Evolutionary conservation across 2,888 invertebrate species (phyloP), one percentile per base, ranked within the genome.

Genomic region (Tenthredo mesomela): DNA sequence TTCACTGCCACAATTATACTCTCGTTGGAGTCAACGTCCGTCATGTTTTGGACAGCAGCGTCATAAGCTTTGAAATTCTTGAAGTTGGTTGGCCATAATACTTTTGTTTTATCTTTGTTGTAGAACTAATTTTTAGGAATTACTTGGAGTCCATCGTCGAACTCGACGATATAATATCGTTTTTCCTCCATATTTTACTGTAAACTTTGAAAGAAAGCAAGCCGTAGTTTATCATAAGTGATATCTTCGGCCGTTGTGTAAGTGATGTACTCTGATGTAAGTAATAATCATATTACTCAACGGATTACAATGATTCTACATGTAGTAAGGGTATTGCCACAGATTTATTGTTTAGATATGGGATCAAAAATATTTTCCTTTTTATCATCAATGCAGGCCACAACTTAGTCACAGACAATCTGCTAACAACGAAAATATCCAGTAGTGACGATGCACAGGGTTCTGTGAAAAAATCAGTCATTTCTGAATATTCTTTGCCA

Each of bases 401-500:
- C 5, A 70, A 33, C 40, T 70, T 70, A 18, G 37, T 70, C 3
- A 0, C 40, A 18, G 71, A 71, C 21, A 37, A 6, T 40, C n/a
- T n/a, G 9, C 40, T 21, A 9, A 71, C n/a, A n/a, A 40, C 40
- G n/a, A 40, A 40, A 40, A 71, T 71, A n/a, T 40, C 40, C 9
- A 71, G 12, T 40, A 71, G 40, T 40, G 71, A 71, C 7, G 71
- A 71, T 40, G 21, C 37, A 18, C 71, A 40, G n/a, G 71, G 71
- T 40, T 37, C 10, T 40, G 1, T 40, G 40, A 40, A 71, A 21
- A 40, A n/a, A 2, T 71, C 71, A 10, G 6, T 40, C n/a, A 21
- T 71, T 40, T n/a, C 71, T 12, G 21, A 12, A 40, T 71, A 40
- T 21, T 71, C 71, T 40, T 40, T 70, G 6, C 70, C 70, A 70